Evolutionary conservation across 2,113 vertebrate genomes (phyloP).

Genomic region (Ibidorhyncha struthersii): DNA sequence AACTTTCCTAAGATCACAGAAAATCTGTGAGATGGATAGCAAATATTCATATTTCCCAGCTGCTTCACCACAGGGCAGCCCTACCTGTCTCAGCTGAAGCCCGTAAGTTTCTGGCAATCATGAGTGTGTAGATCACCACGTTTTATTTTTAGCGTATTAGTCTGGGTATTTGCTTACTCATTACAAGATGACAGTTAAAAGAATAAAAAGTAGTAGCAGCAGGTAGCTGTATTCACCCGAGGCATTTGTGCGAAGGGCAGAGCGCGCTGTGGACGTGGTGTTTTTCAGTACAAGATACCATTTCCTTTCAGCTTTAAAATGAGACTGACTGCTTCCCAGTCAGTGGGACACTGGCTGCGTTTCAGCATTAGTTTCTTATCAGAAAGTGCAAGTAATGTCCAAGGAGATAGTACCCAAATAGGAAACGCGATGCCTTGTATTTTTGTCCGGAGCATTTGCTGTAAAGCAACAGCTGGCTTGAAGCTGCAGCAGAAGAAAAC

Average conservation of each 20-base stretch:
- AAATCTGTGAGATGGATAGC: neutral
- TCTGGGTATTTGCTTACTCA: neutral
- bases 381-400: neutral
- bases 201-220: neutral
- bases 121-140: neutral
- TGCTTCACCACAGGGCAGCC: neutral
- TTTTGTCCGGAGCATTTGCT: constrained; percentile 59
- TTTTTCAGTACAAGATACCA: neutral
- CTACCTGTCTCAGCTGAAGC: neutral
- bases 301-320: neutral
- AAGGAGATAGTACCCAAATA: neutral
- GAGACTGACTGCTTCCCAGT: neutral
- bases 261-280: rapidly evolving
- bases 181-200: neutral
- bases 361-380: neutral
- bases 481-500: neutral
- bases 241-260: neutral
- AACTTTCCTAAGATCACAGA: neutral
- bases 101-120: neutral
- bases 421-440: constrained; percentile 17
- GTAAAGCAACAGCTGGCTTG: constrained; percentile 47
- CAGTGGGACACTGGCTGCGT: neutral
- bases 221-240: neutral
- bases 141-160: neutral
- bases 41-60: neutral